Conservation (phyloP, 1,140 invertebrate genomes). For the Drosophila teissieri region DNA sequence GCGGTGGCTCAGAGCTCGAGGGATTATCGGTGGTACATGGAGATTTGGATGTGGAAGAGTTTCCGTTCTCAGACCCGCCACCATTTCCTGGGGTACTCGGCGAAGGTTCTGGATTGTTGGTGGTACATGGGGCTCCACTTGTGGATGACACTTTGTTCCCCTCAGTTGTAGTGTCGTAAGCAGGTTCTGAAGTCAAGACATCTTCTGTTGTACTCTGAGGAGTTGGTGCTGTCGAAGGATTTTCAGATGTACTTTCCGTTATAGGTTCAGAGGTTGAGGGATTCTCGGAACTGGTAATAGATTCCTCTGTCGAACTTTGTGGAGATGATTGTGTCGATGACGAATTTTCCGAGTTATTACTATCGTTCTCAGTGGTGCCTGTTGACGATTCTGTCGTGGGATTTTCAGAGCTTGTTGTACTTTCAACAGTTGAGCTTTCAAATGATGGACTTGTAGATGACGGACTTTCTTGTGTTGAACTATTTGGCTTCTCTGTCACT, state of each 20-base stretch:
- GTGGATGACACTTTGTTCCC: neutral
- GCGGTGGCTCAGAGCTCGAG: neutral
- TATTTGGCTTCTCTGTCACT: too few species aligned
- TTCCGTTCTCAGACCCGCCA: neutral
- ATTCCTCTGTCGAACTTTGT: neutral
- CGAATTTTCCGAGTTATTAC: neutral
- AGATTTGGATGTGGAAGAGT: neutral
- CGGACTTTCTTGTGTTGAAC: too few species aligned
- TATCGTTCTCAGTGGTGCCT: too few species aligned
- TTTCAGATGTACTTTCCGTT: too few species aligned
- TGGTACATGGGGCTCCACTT: neutral
- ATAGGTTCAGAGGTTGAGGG: neutral
- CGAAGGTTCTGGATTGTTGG: neutral
- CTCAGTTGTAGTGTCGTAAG: too few species aligned
- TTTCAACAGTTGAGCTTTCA: neutral
- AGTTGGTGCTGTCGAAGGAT: too few species aligned
- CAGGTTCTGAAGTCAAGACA: too few species aligned
- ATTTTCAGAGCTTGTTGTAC: neutral
- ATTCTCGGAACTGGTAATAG: neutral
- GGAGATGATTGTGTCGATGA: too few species aligned
- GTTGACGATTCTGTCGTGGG: neutral
- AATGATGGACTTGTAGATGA: too few species aligned
- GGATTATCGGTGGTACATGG: neutral
- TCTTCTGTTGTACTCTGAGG: too few species aligned
- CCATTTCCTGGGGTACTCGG: neutral